phyloP scores from a whole-genome alignment of 2,113 vertebrate genomes.

The Genyomyrus donnyi region DNA sequence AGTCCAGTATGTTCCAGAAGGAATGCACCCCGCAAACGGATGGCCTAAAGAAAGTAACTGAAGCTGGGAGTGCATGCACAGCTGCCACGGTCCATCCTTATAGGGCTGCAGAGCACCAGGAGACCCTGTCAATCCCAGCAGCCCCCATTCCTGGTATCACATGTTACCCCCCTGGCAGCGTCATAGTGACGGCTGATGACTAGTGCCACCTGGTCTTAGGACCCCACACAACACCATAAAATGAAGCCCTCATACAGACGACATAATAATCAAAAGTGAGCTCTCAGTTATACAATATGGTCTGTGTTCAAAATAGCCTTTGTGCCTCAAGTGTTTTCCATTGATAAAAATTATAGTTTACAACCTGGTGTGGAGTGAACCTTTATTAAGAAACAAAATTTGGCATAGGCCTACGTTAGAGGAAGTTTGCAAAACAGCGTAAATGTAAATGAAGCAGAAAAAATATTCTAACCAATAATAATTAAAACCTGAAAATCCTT shows the following conservation, averaged over 20 bases:
- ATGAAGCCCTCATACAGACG: neutral
- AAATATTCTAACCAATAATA: neutral
- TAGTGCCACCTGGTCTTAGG: neutral
- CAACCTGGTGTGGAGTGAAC: neutral
- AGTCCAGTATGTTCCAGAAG: slow-evolving; percentile 64
- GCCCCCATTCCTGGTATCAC: slow-evolving; percentile 1
- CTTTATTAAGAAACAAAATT: neutral
- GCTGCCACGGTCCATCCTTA: slow-evolving; percentile 55
- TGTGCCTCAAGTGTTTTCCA: neutral
- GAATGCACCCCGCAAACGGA: slow-evolving; percentile 33
- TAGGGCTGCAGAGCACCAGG: slow-evolving; percentile 62
- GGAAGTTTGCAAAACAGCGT: neutral
- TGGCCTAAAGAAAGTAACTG: slow-evolving; percentile 24
- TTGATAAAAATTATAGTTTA: neutral
- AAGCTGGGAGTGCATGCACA: slow-evolving; percentile 20
- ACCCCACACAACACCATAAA: neutral
- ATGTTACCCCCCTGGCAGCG: neutral
- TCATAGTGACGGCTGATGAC: neutral
- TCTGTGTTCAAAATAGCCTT: neutral
- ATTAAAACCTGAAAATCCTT: neutral
- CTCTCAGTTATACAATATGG: neutral
- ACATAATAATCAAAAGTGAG: neutral
- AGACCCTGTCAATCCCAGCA: slow-evolving; percentile 58
- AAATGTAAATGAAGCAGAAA: neutral
- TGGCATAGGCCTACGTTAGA: neutral